Conservation (phyloP, 2,888 invertebrate genomes). For the Nipponacmea schrenckii region DNA sequence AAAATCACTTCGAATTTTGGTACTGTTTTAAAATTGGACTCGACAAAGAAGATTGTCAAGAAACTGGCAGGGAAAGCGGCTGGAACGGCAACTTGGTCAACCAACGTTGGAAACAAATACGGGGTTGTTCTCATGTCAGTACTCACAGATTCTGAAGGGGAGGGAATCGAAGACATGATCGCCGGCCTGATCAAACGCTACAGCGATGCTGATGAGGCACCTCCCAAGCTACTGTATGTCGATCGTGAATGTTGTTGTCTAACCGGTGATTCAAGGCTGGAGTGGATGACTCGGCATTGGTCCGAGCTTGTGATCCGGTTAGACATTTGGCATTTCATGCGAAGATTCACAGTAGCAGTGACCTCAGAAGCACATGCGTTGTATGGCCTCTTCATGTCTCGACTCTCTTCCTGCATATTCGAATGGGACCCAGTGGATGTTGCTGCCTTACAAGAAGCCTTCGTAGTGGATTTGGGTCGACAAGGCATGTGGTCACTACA, state of each 20-base stretch:
- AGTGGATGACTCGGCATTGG: conserved; percentile 29
- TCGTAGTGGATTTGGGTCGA: conserved; percentile 19
- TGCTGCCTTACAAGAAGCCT: conserved; percentile 21
- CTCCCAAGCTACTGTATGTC: conserved; percentile 43
- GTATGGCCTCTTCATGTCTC: conserved; percentile 38
- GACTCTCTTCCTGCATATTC: conserved; percentile 33
- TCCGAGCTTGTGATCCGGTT: conserved; percentile 29
- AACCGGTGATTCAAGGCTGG: background rate
- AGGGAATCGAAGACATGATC: conserved; percentile 32
- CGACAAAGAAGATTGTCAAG: conserved; percentile 41
- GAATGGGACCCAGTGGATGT: conserved; percentile 34
- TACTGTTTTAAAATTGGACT: conserved; percentile 42
- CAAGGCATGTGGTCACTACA: background rate
- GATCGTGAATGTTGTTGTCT: conserved; percentile 47
- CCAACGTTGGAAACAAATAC: conserved; percentile 42
- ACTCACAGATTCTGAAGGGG: conserved; percentile 36
- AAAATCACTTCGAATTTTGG: conserved; percentile 43
- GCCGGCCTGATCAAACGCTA: conserved; percentile 36
- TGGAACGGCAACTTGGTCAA: conserved; percentile 39
- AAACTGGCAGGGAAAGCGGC: conserved; percentile 33
- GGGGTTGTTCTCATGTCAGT: conserved; percentile 41
- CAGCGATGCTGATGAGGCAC: conserved; percentile 26
- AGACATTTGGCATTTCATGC: conserved; percentile 48
- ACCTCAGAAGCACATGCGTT: conserved; percentile 39
- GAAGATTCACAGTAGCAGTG: conserved; percentile 29